A percentile compares a stretch with the other conserved stretches of the same genome.
These are phyloP conservation scores for Malurus leucopterus DNA, from an alignment of 2,797 vertebrate genomes.

Conservation along the genomic window DNA sequence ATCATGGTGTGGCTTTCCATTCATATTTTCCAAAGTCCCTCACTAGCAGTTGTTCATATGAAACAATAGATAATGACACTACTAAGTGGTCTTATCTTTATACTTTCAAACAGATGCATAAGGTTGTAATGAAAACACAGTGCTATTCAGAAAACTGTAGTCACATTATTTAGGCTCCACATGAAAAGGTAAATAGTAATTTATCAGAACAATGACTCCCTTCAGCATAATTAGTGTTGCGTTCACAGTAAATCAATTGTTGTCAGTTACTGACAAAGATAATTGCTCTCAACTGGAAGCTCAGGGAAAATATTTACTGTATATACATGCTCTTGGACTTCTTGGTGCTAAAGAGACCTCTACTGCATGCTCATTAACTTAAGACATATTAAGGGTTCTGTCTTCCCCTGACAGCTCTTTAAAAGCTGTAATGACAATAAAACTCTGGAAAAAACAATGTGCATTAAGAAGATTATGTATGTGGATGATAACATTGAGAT, in stretches of 20 bases:
- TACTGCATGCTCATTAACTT: background rate
- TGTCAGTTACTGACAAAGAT: slow-evolving; percentile 7
- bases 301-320: background rate
- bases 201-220: background rate
- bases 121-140: background rate
- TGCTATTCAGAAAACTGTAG: background rate
- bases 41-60: background rate
- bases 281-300: slow-evolving; percentile 1
- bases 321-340: background rate
- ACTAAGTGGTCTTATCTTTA: background rate
- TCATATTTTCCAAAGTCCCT: background rate
- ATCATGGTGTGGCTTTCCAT: background rate
- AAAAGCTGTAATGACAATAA: background rate
- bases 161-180: background rate
- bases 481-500: background rate
- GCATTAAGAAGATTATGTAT: background rate
- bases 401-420: background rate
- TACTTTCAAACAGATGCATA: accelerated
- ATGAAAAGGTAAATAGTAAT: background rate
- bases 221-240: background rate
- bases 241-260: slow-evolving; percentile 2
- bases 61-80: background rate
- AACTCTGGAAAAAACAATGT: background rate
- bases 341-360: background rate
- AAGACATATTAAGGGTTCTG: background rate